Evolutionary conservation across 2,797 vertebrate species (phyloP).

Genomic region (Spinibarbus caldwelli): DNA sequence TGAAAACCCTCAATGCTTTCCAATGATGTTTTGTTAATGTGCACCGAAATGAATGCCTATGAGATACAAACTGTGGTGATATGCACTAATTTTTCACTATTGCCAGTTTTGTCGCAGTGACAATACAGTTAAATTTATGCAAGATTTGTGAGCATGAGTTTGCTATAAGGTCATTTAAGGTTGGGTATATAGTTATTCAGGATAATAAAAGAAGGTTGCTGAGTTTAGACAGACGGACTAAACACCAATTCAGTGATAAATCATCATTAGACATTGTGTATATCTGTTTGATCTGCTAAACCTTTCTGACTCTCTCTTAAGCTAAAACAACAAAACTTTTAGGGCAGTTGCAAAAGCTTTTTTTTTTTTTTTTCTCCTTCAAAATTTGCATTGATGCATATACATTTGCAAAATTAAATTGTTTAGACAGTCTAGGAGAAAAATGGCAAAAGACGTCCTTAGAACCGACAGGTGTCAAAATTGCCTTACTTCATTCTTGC

Average conservation of each 20-base stretch:
- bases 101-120: background rate
- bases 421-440: background rate
- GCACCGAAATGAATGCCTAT: background rate
- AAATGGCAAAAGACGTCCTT: background rate
- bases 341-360: background rate
- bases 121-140: background rate
- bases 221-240: background rate
- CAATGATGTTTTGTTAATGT: background rate
- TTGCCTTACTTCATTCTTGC: no score
- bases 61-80: background rate
- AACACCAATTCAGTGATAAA: background rate
- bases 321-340: background rate
- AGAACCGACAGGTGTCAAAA: background rate
- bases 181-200: background rate
- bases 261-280: background rate
- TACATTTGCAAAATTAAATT: background rate
- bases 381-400: background rate
- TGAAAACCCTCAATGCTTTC: background rate
- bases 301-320: background rate
- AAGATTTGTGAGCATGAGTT: background rate
- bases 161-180: background rate
- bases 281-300: no score
- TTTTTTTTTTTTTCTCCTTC: accelerated
- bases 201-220: background rate
- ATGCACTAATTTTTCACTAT: background rate